phyloP scores from a whole-genome alignment of 2,888 invertebrate species.

The Sarcophaga rosellei region DNA sequence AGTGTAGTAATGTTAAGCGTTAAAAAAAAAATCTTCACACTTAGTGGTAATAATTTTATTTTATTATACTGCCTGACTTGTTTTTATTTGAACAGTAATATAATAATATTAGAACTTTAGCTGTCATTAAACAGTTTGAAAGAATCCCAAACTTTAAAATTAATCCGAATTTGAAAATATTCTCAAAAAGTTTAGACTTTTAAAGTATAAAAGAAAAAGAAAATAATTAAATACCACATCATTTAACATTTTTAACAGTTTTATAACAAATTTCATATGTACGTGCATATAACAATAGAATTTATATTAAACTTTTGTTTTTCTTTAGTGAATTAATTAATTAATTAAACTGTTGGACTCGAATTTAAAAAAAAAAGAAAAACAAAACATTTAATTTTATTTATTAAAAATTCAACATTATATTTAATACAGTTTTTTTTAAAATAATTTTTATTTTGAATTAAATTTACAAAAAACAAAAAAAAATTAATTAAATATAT shows the following conservation, averaged over 20 bases:
- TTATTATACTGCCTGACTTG: no score
- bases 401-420: slow-evolving; percentile 29
- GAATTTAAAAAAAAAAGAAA: slow-evolving; percentile 62
- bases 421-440: slow-evolving; percentile 16
- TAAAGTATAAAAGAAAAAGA: background rate
- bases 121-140: no score
- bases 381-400: slow-evolving; percentile 44
- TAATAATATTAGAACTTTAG: no score
- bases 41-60: no score
- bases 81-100: no score
- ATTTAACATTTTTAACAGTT: slow-evolving; percentile 1
- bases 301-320: background rate
- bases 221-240: no score
- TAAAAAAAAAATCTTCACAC: no score
- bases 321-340: background rate
- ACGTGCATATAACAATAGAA: background rate
- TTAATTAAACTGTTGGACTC: slow-evolving; percentile 67
- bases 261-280: slow-evolving; percentile 48
- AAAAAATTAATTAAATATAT: slow-evolving; percentile 35
- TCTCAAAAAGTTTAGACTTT: no score
- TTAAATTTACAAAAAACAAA: slow-evolving; percentile 38
- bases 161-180: no score
- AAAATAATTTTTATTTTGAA: slow-evolving; percentile 44
- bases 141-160: no score
- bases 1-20: no score